Evolutionary conservation across 64 coral and sea anemone genomes (phyloP).

Genomic region (Dendronephthya gigantea): DNA sequence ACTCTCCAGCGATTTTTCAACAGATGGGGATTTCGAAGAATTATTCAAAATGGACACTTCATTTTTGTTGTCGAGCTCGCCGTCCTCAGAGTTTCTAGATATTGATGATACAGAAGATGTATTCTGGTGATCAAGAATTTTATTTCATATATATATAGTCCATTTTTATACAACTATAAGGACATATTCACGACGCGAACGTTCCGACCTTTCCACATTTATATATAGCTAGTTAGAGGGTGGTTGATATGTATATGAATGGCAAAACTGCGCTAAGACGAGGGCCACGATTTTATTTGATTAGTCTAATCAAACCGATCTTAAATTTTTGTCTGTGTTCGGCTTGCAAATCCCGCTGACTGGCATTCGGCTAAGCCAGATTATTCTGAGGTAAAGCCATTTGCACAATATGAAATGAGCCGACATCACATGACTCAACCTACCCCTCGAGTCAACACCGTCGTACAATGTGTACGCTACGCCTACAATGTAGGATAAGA

Average conservation of each 20-base stretch:
- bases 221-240: background rate
- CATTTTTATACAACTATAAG: slow-evolving; percentile 5
- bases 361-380: background rate
- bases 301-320: background rate
- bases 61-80: slow-evolving; percentile 4
- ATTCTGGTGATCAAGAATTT: background rate
- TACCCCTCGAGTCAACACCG: no score
- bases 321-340: no score
- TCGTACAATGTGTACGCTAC: background rate
- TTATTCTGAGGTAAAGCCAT: background rate
- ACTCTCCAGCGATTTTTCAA: slow-evolving; percentile 17
- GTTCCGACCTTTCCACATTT: background rate
- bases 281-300: background rate
- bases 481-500: background rate
- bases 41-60: slow-evolving; percentile 16
- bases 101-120: slow-evolving; percentile 13
- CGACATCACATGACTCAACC: no score
- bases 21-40: slow-evolving; percentile 10
- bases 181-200: slow-evolving; percentile 5
- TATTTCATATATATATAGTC: background rate
- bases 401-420: background rate
- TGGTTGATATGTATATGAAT: background rate
- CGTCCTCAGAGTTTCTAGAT: background rate
- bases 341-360: no score
- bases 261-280: background rate